These are phyloP conservation scores for Chionomys nivalis DNA, from an alignment of 2,113 vertebrate species.

Conservation along the genomic window DNA sequence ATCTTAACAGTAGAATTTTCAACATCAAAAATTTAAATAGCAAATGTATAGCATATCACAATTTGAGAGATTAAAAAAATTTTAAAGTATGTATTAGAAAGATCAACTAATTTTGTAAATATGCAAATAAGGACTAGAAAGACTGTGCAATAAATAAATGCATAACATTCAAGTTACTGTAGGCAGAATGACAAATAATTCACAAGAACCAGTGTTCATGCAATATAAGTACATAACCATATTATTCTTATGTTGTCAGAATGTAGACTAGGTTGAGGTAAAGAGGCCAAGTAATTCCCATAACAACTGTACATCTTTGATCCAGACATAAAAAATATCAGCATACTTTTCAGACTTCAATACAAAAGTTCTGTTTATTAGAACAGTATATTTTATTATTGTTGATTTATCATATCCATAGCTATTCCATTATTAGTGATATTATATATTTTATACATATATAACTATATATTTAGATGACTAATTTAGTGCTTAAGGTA, in stretches of 20 bases:
- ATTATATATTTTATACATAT: not conserved
- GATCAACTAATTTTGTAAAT: not conserved
- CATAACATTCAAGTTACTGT: not conserved
- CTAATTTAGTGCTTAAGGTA: not conserved
- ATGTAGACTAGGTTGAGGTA: not conserved
- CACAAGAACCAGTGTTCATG: not conserved
- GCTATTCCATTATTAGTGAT: not conserved
- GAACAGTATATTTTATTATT: not conserved
- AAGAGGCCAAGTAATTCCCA: not conserved
- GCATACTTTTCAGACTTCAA: not conserved
- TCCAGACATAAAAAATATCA: not conserved
- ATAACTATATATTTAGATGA: not conserved
- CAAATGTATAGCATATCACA: not conserved
- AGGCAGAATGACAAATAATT: not conserved
- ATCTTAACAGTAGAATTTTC: not conserved
- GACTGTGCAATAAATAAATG: not conserved
- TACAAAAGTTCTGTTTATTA: not conserved
- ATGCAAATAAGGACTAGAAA: not conserved
- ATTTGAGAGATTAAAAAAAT: not conserved
- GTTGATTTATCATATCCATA: not conserved
- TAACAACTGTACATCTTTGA: not conserved
- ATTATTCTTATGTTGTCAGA: not conserved
- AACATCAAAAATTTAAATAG: not conserved
- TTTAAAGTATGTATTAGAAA: not conserved
- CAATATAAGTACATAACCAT: not conserved